Evolutionary conservation across 2,113 vertebrate species (phyloP), one percentile per base, ranked within the genome.

Genomic region (Anthoscopus minutus): DNA sequence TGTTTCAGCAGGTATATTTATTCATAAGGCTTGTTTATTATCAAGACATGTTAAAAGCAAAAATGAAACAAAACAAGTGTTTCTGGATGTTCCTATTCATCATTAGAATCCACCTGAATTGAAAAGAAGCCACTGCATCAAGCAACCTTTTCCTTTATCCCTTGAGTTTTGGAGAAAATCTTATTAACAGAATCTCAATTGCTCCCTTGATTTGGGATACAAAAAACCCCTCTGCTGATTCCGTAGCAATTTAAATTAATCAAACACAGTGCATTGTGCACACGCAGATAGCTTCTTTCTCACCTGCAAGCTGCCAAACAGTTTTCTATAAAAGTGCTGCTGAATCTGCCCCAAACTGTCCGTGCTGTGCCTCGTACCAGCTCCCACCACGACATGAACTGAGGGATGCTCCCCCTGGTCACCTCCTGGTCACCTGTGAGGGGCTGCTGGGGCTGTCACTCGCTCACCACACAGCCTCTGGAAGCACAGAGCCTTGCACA

Each of bases 31-130:
- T 78, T 81, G 74, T 90, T 95, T 92, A 82, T 93, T 92, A 47
- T 3, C 2, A 54, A 48, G 58, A 83, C 65, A 66, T 10, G 45
- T 54, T 96, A 87, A 91, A 95, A 94, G 56, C 45, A 80, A 83
- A 97, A 96, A 96, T 94, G 95, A 92, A 96, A 85, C 74, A 79
- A 89, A 93, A 40, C 71, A 58, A 94, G 81, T 73, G 69, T 74
- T 90, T 54, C 65, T 93, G 71, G 40, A 53, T 62, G 37, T 35
- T 90, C 76, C 53, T 61, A 28, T 86, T 81, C 47, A 80, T 95
- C 88, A 85, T 62, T 51, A 85, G 69, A 78, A 86, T 12, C 61
- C n/a, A 65, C 74, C 58, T 51, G 84, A 92, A 88, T 84, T 91
- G 86, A 71, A 71, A 96, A 86, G 79, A 95, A 69, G 48, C 58